phyloP scores from a whole-genome alignment of 1,140 invertebrate genomes.

The Macrosteles quadrilineatus region DNA sequence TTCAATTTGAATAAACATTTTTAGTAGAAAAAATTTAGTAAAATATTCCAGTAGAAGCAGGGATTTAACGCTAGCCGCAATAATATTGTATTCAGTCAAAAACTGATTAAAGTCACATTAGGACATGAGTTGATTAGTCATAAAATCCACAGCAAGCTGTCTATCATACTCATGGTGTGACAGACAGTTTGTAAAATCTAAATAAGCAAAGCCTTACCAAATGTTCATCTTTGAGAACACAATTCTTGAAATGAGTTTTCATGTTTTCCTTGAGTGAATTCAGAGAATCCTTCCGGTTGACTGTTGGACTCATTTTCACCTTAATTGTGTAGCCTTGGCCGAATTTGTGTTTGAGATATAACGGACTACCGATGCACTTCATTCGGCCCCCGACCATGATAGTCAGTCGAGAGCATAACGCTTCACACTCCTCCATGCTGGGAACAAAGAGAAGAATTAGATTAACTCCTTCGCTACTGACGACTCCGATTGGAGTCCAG shows the following conservation, averaged over 20 bases:
- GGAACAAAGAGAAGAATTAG: slow-evolving; percentile 10
- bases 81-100: too few species aligned
- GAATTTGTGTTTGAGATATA: slow-evolving; percentile 52
- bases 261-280: slow-evolving; percentile 1
- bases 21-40: too few species aligned
- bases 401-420: slow-evolving; percentile 78
- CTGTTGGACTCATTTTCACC: slow-evolving; percentile 43
- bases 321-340: slow-evolving; percentile 54
- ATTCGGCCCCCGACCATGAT: slow-evolving; percentile 86
- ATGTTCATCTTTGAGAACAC: slow-evolving; percentile 41
- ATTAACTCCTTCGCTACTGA: background rate
- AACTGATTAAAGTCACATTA: too few species aligned
- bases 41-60: too few species aligned
- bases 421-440: slow-evolving; percentile 65
- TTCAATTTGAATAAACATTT: too few species aligned
- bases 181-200: too few species aligned
- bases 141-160: too few species aligned
- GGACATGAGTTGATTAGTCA: too few species aligned
- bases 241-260: slow-evolving; percentile 7
- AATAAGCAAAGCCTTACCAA: too few species aligned
- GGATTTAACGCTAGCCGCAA: too few species aligned
- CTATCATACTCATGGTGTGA: too few species aligned
- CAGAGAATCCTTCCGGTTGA: background rate
- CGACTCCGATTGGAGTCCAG: too few species aligned
- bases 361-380: slow-evolving; percentile 53